Evolutionary conservation across 1,140 invertebrate species (phyloP).

Genomic region (Drosophila eugracilis): DNA sequence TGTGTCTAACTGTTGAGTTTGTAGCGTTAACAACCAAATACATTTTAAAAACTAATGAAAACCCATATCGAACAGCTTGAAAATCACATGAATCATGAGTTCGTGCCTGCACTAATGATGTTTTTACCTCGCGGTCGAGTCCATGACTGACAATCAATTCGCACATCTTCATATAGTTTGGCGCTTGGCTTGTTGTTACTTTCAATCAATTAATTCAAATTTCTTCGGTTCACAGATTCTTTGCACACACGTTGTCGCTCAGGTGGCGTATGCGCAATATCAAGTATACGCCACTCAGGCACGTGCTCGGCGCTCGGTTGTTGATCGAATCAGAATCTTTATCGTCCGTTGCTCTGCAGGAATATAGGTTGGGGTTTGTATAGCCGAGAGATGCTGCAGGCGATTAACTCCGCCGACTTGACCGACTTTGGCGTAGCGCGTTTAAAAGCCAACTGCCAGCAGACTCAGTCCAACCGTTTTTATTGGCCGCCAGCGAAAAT

Average conservation of each 20-base stretch:
- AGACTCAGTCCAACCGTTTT: constrained; percentile 53
- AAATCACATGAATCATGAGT: constrained; percentile 51
- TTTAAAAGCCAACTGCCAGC: constrained; percentile 61
- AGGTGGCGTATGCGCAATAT: constrained; percentile 39
- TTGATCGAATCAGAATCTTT: constrained; percentile 18
- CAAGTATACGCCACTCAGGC: constrained; percentile 43
- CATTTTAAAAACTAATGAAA: constrained; percentile 11
- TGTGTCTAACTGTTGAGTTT: constrained; percentile 16
- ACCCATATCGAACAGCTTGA: constrained; percentile 31
- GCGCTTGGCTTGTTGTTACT: constrained; percentile 12
- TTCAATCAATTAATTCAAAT: constrained; percentile 14
- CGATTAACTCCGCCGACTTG: constrained; percentile 19
- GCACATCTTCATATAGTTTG: constrained; percentile 66
- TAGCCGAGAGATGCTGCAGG: constrained; percentile 5
- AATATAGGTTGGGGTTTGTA: background rate
- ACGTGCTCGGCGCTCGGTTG: constrained; percentile 51
- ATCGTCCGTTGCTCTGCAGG: constrained; percentile 44
- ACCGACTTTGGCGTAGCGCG: constrained; percentile 51
- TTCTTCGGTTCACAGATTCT: background rate
- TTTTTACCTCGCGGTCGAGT: constrained; percentile 74
- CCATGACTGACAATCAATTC: constrained; percentile 79
- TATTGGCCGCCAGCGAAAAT: constrained; percentile 55
- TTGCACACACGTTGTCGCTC: too few relatives aligned
- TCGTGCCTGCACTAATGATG: constrained; percentile 20
- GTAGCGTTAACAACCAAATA: constrained; percentile 26